phyloP scores from a whole-genome alignment of 2,113 vertebrate genomes.

The Meriones unguiculatus region DNA sequence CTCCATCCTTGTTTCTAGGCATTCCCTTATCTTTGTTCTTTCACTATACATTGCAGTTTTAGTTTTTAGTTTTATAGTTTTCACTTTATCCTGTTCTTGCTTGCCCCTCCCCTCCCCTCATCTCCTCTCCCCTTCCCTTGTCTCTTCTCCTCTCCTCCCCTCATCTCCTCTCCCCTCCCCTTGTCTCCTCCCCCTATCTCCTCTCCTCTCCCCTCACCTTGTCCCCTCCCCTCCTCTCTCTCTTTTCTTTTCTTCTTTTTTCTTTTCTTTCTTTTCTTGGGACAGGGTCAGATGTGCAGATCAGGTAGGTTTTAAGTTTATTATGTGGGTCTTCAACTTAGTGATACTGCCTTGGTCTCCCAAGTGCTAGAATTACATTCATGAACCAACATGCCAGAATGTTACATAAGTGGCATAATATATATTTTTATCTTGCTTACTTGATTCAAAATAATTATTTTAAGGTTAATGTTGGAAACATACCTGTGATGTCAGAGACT shows the following conservation, averaged over 20 bases:
- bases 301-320: neutral
- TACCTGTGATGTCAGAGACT: neutral
- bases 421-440: neutral
- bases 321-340: neutral
- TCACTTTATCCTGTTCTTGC: neutral
- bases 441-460: neutral
- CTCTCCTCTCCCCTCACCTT: neutral
- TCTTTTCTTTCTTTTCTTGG: too few species aligned
- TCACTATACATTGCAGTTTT: neutral
- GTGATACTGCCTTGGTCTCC: neutral
- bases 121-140: too few species aligned
- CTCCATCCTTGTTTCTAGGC: neutral
- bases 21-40: neutral
- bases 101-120: too few species aligned
- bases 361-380: neutral
- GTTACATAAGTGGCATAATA: constrained; percentile 10
- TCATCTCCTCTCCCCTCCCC: neutral
- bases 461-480: neutral
- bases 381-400: neutral
- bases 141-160: too few species aligned
- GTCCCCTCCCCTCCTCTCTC: neutral
- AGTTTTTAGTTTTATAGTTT: neutral
- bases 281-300: neutral
- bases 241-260: neutral
- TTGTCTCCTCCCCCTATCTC: neutral